Percentiles rank a stretch among this genome's conserved stretches.
These are phyloP conservation scores for Lepus townsendii DNA, from an alignment of 2,797 vertebrate genomes.

Conservation along the genomic window DNA sequence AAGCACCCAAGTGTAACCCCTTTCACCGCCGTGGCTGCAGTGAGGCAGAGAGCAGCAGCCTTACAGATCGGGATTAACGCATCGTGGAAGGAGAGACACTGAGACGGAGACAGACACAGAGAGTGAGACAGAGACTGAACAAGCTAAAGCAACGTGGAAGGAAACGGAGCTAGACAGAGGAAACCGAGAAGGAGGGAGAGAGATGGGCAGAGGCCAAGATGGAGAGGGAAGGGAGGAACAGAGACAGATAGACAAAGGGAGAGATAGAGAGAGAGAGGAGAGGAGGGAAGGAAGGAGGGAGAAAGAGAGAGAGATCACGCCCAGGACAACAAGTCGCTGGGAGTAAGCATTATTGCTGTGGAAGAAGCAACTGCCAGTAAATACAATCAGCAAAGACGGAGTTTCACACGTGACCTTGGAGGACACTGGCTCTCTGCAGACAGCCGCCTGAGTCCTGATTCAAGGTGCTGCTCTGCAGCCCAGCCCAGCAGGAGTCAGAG, in stretches of 20 bases:
- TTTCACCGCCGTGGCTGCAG: neutral
- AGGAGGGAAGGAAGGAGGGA: too few relatives aligned
- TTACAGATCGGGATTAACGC: neutral
- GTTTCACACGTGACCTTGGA: neutral
- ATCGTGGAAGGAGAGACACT: neutral
- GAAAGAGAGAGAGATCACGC: neutral
- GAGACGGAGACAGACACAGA: neutral
- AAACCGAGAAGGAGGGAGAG: neutral
- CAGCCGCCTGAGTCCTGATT: neutral
- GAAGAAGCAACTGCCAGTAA: conserved; percentile 31
- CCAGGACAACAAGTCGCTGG: neutral
- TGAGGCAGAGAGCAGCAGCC: neutral
- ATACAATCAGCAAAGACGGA: neutral
- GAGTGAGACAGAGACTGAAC: neutral
- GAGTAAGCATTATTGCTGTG: neutral
- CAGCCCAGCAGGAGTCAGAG: neutral
- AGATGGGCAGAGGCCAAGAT: too few relatives aligned
- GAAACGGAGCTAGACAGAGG: neutral
- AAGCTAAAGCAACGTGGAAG: neutral
- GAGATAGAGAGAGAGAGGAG: neutral
- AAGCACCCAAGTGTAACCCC: too few relatives aligned
- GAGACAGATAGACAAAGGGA: neutral
- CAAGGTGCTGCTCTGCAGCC: neutral
- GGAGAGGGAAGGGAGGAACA: neutral
- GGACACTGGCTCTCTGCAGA: neutral